Base-by-base conservation (phyloP, 2,888 invertebrate species). In the Parnassius orleans region DNA sequence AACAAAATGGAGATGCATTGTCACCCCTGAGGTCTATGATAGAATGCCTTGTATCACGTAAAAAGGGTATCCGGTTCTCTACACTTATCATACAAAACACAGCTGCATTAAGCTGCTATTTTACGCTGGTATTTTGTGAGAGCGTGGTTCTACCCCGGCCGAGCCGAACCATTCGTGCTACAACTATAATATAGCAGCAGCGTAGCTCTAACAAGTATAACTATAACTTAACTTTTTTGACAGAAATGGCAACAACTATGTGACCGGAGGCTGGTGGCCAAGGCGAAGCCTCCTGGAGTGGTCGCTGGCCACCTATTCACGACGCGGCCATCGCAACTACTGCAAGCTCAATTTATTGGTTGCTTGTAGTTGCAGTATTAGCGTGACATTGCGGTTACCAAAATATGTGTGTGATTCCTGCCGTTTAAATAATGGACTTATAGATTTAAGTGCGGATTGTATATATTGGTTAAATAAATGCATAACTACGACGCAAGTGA, bases 201-300 rank as follows among this genome's bases (percentile, higher is more conserved):
- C 33, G 0, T 33, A 1, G 33, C 33, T 33, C 33, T 33, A 33
- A 7, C 33, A 7, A 5, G 5, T 33, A 33, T 33, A 33, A 5
- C 33, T 33, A 7, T 33, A 33, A 33, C 33, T 7, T 33, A 33
- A 33, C 33, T 33, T 33, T 33, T 33, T 62, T 59, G 42, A 56
- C 69, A 90, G 90, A 90, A 74, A 87, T 89, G 89, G 80, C 83
- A 71, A 90, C 90, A 54, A 90, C 90, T 53, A 89, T 88, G 73
- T 90, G 90, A 90, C 90, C 90, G 63, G 83, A 83, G 71, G 80
- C 78, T 41, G 79, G 73, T 57, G 85, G 79, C 68, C 82, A 78
- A 54, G 83, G 78, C 48, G 72, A 72, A 65, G 68, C 73, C 61
- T 80, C 84, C 5, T 87, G 89, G 90, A 71, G 79, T 66, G 87